Conservation (phyloP, 2,797 vertebrate species). For the Aulostomus chinensis region DNA sequence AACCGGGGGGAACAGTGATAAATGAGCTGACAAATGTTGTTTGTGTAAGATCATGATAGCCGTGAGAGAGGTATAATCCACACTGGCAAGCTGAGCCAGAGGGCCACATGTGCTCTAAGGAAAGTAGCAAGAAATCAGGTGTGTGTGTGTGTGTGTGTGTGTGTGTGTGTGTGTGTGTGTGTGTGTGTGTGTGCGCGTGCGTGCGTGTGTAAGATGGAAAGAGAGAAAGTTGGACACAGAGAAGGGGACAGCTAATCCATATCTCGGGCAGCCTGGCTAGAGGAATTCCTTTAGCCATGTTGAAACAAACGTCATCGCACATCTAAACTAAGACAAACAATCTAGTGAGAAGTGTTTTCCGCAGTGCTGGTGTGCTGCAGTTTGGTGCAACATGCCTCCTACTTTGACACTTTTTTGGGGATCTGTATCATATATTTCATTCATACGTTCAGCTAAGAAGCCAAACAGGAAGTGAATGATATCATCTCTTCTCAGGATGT, state of each 20-base stretch:
- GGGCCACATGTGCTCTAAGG: slow-evolving; percentile 33
- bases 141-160: slow-evolving; percentile 16
- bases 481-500: background rate
- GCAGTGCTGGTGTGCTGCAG: too few relatives aligned
- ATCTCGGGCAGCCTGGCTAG: slow-evolving; percentile 39
- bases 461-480: background rate
- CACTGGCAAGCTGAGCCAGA: slow-evolving; percentile 59
- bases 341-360: slow-evolving; percentile 17
- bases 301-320: slow-evolving; percentile 30
- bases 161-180: slow-evolving; percentile 25
- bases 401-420: too few relatives aligned
- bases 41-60: slow-evolving; percentile 81
- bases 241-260: slow-evolving; percentile 51
- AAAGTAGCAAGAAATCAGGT: slow-evolving; percentile 37
- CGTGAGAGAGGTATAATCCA: slow-evolving; percentile 77
- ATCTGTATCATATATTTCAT: slow-evolving; percentile 17
- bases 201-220: slow-evolving; percentile 11
- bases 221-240: slow-evolving; percentile 18
- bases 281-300: slow-evolving; percentile 23
- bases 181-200: slow-evolving; percentile 3
- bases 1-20: slow-evolving; percentile 76
- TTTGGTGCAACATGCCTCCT: too few relatives aligned
- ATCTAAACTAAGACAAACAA: slow-evolving; percentile 17
- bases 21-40: slow-evolving; percentile 85
- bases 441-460: slow-evolving; percentile 1